Base-by-base conservation (phyloP, 2,797 vertebrate species). In the Argyrosomus regius region DNA sequence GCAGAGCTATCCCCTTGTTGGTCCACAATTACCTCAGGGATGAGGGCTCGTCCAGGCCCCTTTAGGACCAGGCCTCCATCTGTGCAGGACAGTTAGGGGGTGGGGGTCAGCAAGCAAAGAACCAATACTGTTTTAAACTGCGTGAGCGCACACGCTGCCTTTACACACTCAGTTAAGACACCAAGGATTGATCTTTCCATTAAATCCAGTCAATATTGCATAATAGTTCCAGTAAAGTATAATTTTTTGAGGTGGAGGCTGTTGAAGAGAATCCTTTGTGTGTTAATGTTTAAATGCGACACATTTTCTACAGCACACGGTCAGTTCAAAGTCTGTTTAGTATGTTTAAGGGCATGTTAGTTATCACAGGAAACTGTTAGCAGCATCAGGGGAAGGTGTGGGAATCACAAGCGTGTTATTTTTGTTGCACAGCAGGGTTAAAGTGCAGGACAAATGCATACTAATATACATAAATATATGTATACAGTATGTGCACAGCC, bases 41-140 rank as follows among this genome's bases (percentile, higher is more conserved):
- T 85, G 89, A 95, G 26, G 86, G 79, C 92, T 85, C 89, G 91
- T 88, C 94, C 94, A 63, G 91, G 90, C 82, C 96, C 96, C 87
- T 94, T 95, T 48, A 95, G 62, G 88, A 90, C 85, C 87, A 94
- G 84, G 72, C 87, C 93, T 77, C 93, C 87, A 53, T 98, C 97
- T 98, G 94, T 68, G 80, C 60, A 80, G 72, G 77, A 77, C 54
- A 82, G 80, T 81, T 71, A 61, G 49, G 53, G 28, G 8, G 8
- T 71, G 60, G 49, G 53, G 18, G 72, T 87, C 59, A 89, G 57
- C 48, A 72, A 65, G 52, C 58, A 70, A 53, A n/a, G 18, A 39
- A 53, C 39, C 39, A 72, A 70, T 20, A 20, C 10, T 3, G n/a
- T 35, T 85, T 60, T 64, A 78, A 72, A 83, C 70, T 3, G 17